phyloP scores from a whole-genome alignment of 2,113 vertebrate genomes.

The Motacilla tschutschensis region DNA sequence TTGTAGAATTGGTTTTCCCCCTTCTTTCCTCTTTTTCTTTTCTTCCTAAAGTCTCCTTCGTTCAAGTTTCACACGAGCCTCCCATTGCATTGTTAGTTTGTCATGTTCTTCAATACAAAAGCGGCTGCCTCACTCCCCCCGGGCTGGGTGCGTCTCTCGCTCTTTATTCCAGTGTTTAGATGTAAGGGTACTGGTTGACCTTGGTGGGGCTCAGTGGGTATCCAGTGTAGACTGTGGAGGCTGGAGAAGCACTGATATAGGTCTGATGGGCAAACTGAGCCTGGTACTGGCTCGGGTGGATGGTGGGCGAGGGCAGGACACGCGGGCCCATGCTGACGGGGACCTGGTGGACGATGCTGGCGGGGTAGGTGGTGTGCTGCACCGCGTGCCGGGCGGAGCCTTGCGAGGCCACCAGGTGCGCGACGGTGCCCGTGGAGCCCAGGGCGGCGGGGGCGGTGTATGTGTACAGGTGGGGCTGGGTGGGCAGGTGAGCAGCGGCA shows the following conservation, averaged over 20 bases:
- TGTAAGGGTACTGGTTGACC: slow-evolving; percentile 99
- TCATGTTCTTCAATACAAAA: slow-evolving; percentile 63
- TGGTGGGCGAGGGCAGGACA: slow-evolving; percentile 91
- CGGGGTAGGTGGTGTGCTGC: slow-evolving; percentile 90
- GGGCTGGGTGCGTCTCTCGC: neutral
- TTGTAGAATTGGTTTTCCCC: slow-evolving; percentile 60
- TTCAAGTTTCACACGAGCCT: slow-evolving; percentile 68
- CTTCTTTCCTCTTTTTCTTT: slow-evolving; percentile 55
- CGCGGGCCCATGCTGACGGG: slow-evolving; percentile 94
- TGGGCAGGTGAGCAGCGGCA: slow-evolving; percentile 85
- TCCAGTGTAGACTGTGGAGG: slow-evolving; percentile 99
- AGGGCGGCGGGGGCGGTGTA: slow-evolving; percentile 89
- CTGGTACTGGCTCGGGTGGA: slow-evolving; percentile 95
- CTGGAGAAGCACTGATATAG: slow-evolving; percentile 97
- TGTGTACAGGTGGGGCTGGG: slow-evolving; percentile 95
- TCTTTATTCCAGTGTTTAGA: slow-evolving; percentile 85
- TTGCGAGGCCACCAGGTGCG: slow-evolving; percentile 94
- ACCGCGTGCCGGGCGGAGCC: slow-evolving; percentile 88
- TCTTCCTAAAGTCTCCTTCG: slow-evolving; percentile 69
- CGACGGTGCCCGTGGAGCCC: slow-evolving; percentile 91
- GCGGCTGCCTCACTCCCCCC: slow-evolving; percentile 34
- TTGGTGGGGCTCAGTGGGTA: slow-evolving; percentile 98
- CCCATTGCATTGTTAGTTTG: slow-evolving; percentile 67
- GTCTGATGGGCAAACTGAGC: slow-evolving; percentile 97
- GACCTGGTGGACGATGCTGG: slow-evolving; percentile 94